Conservation (phyloP, 2,113 vertebrate genomes). For the Psittacula cyanocephala region DNA sequence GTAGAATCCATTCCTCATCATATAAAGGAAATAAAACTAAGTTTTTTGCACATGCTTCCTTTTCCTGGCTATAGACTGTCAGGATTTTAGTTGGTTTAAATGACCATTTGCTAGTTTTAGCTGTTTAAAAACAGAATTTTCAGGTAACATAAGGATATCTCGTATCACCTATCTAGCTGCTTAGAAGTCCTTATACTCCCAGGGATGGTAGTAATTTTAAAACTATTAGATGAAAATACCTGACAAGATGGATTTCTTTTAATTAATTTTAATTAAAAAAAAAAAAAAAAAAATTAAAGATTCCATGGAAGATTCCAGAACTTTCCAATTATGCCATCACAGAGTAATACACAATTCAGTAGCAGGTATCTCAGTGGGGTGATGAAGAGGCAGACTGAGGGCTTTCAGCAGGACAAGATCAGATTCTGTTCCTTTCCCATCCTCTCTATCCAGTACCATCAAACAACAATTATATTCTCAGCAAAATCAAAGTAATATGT, state of each 20-base stretch:
- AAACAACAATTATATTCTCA: background rate
- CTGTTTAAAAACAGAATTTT: background rate
- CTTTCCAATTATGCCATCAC: fast-evolving
- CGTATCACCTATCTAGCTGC: background rate
- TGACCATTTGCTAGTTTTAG: background rate
- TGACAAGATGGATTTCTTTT: background rate
- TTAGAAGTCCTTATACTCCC: background rate
- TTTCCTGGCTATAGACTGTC: background rate
- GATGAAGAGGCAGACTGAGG: background rate
- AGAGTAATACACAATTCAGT: background rate
- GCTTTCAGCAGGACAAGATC: background rate
- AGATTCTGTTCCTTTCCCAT: background rate
- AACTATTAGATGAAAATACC: background rate
- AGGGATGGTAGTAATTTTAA: background rate
- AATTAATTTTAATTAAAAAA: background rate
- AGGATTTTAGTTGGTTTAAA: background rate
- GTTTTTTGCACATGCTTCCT: background rate
- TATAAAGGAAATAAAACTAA: background rate
- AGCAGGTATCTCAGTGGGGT: background rate
- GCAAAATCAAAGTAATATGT: background rate
- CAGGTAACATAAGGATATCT: background rate
- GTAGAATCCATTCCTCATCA: background rate
- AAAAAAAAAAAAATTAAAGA: background rate
- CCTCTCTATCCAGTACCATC: background rate
- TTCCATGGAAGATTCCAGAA: background rate